phyloP scores from a whole-genome alignment of 2,888 invertebrate species.

The Agrypnus murinus region DNA sequence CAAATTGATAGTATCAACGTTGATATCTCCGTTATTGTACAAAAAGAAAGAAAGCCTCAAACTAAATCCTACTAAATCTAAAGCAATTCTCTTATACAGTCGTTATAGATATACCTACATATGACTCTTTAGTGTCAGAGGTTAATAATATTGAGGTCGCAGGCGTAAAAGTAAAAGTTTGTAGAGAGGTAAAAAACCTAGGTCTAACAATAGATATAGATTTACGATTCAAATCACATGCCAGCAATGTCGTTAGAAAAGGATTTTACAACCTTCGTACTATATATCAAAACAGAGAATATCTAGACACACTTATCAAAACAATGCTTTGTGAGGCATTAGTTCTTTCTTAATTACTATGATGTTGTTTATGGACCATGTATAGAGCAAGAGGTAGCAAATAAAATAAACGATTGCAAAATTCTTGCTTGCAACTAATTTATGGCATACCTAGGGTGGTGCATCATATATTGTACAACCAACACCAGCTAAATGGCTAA shows the following conservation, averaged over 20 bases:
- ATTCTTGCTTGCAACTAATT: conserved; percentile 24
- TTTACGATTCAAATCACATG: conserved; percentile 12
- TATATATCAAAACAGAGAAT: neutral
- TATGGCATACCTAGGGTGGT: neutral
- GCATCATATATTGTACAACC: neutral
- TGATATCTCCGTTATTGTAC: no score
- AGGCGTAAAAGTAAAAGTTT: no score
- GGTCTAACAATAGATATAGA: conserved; percentile 2
- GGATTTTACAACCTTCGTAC: neutral
- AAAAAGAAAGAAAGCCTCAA: no score
- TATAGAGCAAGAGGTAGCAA: neutral
- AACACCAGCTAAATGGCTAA: neutral
- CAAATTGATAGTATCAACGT: no score
- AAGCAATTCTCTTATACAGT: no score
- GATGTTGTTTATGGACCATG: conserved; percentile 17
- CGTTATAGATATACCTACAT: no score
- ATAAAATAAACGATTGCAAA: conserved; percentile 11
- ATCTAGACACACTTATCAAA: neutral
- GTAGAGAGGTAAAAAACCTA: neutral
- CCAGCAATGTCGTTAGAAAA: neutral
- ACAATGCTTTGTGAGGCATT: neutral
- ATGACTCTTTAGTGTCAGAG: no score
- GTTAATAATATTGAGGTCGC: no score
- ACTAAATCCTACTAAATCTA: no score
- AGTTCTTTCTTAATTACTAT: conserved; percentile 12